Conservation (phyloP, 2,797 vertebrate species). For the Falco naumanni region DNA sequence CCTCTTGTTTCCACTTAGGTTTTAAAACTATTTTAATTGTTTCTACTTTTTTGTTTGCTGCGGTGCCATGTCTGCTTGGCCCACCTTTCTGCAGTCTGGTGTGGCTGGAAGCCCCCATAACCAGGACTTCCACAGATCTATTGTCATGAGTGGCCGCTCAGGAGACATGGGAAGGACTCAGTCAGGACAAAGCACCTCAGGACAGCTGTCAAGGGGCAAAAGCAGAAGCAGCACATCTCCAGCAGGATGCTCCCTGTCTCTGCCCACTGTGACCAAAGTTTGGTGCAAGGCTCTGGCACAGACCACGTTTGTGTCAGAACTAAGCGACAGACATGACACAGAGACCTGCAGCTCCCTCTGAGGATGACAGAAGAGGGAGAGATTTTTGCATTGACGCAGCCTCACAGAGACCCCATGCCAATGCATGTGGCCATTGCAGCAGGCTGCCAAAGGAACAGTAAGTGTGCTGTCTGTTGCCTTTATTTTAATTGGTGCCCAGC, state of each 20-base stretch:
- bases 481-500: neutral
- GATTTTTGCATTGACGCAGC: neutral
- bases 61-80: neutral
- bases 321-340: rapidly evolving
- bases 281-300: neutral
- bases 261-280: neutral
- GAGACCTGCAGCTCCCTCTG: neutral
- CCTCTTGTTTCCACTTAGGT: neutral
- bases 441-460: neutral
- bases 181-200: neutral
- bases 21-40: neutral
- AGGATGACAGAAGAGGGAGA: neutral
- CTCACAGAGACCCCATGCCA: neutral
- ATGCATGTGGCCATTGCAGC: rapidly evolving
- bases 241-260: neutral
- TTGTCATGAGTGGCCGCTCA: neutral
- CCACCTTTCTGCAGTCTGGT: neutral
- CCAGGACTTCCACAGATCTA: neutral
- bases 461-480: neutral
- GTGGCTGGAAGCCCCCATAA: neutral
- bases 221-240: neutral
- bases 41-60: neutral
- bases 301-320: neutral
- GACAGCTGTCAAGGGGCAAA: neutral
- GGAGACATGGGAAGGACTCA: neutral